phyloP scores from a whole-genome alignment of 1,140 invertebrate species.

The Thereuonema tuberculata region DNA sequence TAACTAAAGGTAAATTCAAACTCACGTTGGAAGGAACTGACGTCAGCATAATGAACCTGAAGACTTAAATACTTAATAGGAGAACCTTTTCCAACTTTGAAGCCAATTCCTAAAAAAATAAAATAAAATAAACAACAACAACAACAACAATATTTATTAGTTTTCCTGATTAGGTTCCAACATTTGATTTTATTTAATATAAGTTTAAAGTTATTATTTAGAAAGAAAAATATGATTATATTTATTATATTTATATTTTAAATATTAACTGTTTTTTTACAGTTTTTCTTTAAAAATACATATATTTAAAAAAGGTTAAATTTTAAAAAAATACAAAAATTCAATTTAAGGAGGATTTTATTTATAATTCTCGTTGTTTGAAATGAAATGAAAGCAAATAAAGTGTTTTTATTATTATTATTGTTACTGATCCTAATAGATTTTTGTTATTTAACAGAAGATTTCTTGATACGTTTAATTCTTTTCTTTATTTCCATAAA shows the following conservation, averaged over 20 bases:
- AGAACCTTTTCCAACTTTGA: conserved; percentile 37
- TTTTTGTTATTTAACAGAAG: too few species aligned
- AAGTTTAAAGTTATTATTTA: not conserved
- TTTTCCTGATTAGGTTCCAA: too few species aligned
- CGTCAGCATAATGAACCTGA: conserved; percentile 83
- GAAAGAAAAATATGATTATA: not conserved
- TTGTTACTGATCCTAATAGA: too few species aligned
- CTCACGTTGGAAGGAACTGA: conserved; percentile 55
- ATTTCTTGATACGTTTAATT: too few species aligned
- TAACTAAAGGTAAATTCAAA: too few species aligned
- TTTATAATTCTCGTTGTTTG: conserved; percentile 51
- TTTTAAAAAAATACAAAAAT: not conserved
- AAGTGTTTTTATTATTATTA: too few species aligned
- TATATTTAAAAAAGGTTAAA: too few species aligned
- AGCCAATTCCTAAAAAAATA: conserved; percentile 33
- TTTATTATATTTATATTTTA: not conserved
- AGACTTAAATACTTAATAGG: conserved; percentile 44
- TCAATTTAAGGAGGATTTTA: conserved; percentile 27
- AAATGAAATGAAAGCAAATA: not conserved
- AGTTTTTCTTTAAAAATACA: too few species aligned
- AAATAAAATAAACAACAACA: too few species aligned
- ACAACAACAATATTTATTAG: not conserved
- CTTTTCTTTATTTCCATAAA: too few species aligned
- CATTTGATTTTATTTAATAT: not conserved
- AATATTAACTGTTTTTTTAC: too few species aligned